phyloP scores from a whole-genome alignment of 1,140 invertebrate species.

The Bombyx mori region ASM3026992v2 NC_085110.1:12069501-12070000 shows the following conservation, averaged over 20 bases:
- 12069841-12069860: constrained; percentile 36
- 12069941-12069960: constrained; percentile 50
- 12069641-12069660: constrained; percentile 26
- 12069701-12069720: constrained; percentile 1
- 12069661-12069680: constrained; percentile 22
- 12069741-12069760: background rate
- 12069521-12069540: constrained; percentile 17
- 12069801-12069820: constrained; percentile 27
- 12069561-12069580: constrained; percentile 12
- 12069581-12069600: constrained; percentile 37
- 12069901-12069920: constrained; percentile 65
- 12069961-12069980: constrained; percentile 38
- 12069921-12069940: constrained; percentile 61
- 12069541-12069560: constrained; percentile 25
- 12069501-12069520: constrained; percentile 52
- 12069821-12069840: constrained; percentile 37
- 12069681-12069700: constrained; percentile 6
- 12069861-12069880: constrained; percentile 57
- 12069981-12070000: constrained; percentile 25
- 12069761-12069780: too few relatives aligned
- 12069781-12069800: constrained; percentile 6
- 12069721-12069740: background rate
- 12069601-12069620: constrained; percentile 44
- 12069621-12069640: constrained; percentile 25
- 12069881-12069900: constrained; percentile 59